Evolutionary conservation across 2,797 vertebrate species (phyloP).

Genomic region (Psittacula derbiana): DNA sequence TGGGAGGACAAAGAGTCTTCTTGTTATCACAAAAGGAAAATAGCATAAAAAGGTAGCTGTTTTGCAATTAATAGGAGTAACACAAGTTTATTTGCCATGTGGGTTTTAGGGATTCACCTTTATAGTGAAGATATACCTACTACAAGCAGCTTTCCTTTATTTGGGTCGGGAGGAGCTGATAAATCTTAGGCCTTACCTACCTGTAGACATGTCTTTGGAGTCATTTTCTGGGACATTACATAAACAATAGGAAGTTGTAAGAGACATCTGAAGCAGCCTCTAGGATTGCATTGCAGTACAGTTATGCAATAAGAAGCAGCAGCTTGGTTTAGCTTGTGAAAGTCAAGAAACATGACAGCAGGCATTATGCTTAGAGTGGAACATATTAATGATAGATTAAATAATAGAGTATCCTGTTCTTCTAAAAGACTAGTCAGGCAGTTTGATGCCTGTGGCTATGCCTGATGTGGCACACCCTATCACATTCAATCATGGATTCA

Average conservation of each 20-base stretch:
- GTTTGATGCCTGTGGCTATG: background rate
- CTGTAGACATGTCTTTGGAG: background rate
- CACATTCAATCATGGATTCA: background rate
- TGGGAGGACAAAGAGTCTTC: background rate
- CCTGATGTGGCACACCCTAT: background rate
- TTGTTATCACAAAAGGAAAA: background rate
- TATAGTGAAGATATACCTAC: background rate
- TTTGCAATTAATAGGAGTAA: background rate
- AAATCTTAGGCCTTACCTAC: background rate
- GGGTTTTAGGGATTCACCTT: background rate
- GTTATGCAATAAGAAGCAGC: slow-evolving; percentile 22
- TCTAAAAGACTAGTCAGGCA: background rate
- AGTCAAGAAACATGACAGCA: slow-evolving; percentile 46
- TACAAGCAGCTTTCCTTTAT: background rate
- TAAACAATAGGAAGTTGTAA: background rate
- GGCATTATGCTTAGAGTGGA: slow-evolving; percentile 2
- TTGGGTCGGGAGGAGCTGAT: rapidly evolving
- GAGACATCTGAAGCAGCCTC: background rate
- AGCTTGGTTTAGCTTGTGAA: background rate
- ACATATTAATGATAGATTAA: slow-evolving; percentile 44
- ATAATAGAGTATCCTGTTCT: slow-evolving; percentile 15
- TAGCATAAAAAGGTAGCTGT: background rate
- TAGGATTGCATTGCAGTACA: background rate
- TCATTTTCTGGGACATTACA: background rate
- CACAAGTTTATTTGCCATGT: background rate